Conservation (phyloP, 2,888 invertebrate genomes). For the Incurvaria masculella region DNA sequence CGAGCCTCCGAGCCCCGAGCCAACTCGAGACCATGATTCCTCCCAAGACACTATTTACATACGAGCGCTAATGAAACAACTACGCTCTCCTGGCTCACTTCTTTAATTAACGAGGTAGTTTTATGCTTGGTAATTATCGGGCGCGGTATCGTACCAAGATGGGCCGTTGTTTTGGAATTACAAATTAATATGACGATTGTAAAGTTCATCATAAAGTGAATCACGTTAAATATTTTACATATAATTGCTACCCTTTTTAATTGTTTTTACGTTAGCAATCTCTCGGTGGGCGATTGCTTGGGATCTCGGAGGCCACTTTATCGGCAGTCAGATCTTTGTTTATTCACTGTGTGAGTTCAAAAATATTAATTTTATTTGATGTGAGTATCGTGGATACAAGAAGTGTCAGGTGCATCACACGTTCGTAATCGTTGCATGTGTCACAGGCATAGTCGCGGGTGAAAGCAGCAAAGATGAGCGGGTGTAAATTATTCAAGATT, state of each 20-base stretch:
- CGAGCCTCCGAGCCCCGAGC: not conserved
- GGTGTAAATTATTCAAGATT: too few relatives aligned
- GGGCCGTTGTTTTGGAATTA: not conserved
- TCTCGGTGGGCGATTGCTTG: not conserved
- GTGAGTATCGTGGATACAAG: too few relatives aligned
- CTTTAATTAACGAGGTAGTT: conserved; percentile 6
- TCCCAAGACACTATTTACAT: conserved; percentile 27
- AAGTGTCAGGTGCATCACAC: too few relatives aligned
- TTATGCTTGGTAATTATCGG: conserved; percentile 2
- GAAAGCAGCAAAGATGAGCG: too few relatives aligned
- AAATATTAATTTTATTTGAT: too few relatives aligned
- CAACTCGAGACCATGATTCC: conserved; percentile 21
- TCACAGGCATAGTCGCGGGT: too few relatives aligned
- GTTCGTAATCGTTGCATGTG: too few relatives aligned
- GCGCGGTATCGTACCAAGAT: not conserved
- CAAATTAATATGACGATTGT: conserved; percentile 2
- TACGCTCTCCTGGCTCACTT: not conserved
- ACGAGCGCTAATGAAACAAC: conserved; percentile 15
- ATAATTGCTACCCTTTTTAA: not conserved
- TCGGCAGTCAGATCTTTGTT: not conserved
- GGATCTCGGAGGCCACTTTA: not conserved
- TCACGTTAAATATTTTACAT: not conserved
- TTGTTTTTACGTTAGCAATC: not conserved
- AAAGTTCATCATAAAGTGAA: conserved; percentile 1
- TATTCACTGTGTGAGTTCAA: too few relatives aligned